Percentiles rank a stretch among this genome's conserved stretches.
phyloP scores from a whole-genome alignment of 2,113 vertebrate species.

The Philantomba maxwellii region DNA sequence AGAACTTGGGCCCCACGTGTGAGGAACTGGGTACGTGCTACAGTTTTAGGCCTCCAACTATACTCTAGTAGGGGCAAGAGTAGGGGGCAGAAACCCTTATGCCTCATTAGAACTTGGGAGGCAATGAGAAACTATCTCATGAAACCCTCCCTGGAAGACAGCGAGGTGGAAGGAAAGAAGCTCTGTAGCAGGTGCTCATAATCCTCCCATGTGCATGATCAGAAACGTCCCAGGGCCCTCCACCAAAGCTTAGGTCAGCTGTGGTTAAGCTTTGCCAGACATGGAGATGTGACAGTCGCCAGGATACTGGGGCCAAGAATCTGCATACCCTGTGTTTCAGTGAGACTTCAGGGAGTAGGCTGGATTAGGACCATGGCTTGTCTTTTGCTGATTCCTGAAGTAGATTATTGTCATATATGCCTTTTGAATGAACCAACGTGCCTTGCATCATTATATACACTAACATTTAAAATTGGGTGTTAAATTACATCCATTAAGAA shows the following conservation, averaged over 20 bases:
- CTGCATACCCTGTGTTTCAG: too few relatives aligned
- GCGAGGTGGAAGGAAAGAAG: fast-evolving
- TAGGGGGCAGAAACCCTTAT: background rate
- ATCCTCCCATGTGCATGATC: fast-evolving
- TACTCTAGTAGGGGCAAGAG: fast-evolving
- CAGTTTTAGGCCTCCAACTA: background rate
- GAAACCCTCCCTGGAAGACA: background rate
- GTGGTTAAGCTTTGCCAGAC: fast-evolving
- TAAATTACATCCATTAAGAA: background rate
- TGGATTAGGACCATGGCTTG: background rate
- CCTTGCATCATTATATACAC: background rate
- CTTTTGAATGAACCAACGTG: background rate
- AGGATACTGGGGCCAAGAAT: fast-evolving
- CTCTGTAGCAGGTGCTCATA: background rate
- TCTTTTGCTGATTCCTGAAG: background rate
- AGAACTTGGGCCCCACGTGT: fast-evolving
- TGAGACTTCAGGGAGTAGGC: background rate
- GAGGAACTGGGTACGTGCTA: background rate
- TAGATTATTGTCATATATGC: background rate
- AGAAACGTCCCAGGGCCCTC: fast-evolving
- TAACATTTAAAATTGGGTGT: background rate
- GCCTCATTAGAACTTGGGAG: background rate
- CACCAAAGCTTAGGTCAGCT: background rate
- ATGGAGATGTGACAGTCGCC: fast-evolving
- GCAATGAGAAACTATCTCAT: fast-evolving